Conservation (phyloP, 1,140 invertebrate species). For the Drosophila asahinai region DNA sequence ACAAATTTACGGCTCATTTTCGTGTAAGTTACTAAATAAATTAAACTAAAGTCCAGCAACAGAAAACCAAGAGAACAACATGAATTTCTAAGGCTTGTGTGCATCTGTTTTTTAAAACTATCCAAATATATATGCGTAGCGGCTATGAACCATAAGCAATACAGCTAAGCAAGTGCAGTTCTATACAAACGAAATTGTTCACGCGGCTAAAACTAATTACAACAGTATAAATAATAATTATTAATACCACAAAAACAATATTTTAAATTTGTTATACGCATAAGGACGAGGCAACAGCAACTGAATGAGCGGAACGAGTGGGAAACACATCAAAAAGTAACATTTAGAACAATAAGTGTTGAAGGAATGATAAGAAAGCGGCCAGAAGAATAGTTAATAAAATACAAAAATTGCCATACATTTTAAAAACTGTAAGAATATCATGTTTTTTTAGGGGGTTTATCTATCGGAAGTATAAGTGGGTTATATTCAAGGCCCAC, state of each 20-base stretch:
- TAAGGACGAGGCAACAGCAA: constrained; percentile 26
- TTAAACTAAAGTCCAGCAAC: constrained; percentile 45
- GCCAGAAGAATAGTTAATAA: constrained; percentile 57
- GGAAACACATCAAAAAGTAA: constrained; percentile 57
- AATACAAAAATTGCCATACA: constrained; percentile 58
- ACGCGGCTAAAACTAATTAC: constrained; percentile 42
- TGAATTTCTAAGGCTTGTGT: constrained; percentile 43
- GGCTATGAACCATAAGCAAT: constrained; percentile 44
- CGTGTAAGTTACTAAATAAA: constrained; percentile 39
- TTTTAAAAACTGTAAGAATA: constrained; percentile 44
- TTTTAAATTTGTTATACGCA: constrained; percentile 66
- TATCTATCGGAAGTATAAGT: not conserved
- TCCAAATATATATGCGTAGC: constrained; percentile 29
- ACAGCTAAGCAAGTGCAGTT: constrained; percentile 51
- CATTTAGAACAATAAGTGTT: constrained; percentile 78
- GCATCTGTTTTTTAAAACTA: constrained; percentile 43
- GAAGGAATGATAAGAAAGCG: constrained; percentile 45
- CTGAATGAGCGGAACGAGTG: constrained; percentile 2
- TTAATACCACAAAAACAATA: constrained; percentile 29
- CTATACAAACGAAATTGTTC: constrained; percentile 42
- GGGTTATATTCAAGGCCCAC: not conserved
- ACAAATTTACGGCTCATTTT: constrained; percentile 66
- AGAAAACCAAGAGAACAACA: constrained; percentile 22
- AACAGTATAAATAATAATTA: constrained; percentile 18
- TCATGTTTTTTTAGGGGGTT: constrained; percentile 7